Evolutionary conservation across 1,140 invertebrate species (phyloP).

Genomic region (Ceratosolen fusciceps): DNA sequence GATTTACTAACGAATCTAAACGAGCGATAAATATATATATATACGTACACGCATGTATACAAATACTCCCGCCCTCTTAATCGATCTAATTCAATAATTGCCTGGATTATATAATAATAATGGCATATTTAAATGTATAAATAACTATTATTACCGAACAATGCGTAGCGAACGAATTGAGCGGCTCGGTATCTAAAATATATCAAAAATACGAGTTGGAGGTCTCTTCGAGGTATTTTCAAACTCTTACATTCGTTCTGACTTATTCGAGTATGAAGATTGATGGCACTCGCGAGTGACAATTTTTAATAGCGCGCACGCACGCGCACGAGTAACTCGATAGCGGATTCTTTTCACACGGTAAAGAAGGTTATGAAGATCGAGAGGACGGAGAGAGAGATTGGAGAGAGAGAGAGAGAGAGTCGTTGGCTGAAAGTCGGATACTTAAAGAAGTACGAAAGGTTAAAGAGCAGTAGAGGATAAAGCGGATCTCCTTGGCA

Average conservation of each 20-base stretch:
- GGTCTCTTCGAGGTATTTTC: background rate
- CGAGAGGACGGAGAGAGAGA: too few species aligned
- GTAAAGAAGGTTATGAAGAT: too few species aligned
- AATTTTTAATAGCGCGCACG: background rate
- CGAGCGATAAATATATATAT: background rate
- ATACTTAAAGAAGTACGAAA: too few species aligned
- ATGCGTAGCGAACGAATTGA: background rate
- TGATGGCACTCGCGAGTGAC: background rate
- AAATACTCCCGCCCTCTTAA: background rate
- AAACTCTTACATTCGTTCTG: background rate
- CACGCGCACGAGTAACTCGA: too few species aligned
- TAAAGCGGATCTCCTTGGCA: too few species aligned
- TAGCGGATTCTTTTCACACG: too few species aligned
- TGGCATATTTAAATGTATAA: background rate
- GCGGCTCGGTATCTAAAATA: background rate
- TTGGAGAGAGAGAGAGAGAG: too few species aligned
- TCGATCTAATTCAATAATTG: background rate
- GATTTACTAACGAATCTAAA: conserved; percentile 10
- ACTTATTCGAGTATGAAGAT: background rate
- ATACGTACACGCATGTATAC: too few species aligned
- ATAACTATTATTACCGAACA: conserved; percentile 2
- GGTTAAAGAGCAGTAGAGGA: too few species aligned
- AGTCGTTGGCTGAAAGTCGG: too few species aligned
- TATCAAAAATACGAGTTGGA: background rate
- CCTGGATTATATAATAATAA: background rate